Evolutionary conservation across 2,113 vertebrate genomes (phyloP).

Genomic region (Upupa epops): DNA sequence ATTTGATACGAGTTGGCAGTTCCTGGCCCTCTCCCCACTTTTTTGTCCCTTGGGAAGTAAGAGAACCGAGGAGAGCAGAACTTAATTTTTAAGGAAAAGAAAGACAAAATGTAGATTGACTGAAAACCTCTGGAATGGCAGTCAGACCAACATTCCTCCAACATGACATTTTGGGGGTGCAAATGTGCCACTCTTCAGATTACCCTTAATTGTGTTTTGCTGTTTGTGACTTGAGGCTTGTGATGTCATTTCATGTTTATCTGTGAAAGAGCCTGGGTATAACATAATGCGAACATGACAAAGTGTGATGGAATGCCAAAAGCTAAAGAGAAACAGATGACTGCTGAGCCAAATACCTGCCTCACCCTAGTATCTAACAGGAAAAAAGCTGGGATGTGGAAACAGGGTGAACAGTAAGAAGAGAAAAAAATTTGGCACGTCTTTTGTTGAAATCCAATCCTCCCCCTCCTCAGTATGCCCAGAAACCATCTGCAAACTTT

Average conservation of each 20-base stretch:
- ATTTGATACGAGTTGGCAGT: not conserved
- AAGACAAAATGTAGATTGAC: not conserved
- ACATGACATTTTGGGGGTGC: not conserved
- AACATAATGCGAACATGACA: constrained; percentile 53
- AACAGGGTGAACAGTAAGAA: constrained; percentile 68
- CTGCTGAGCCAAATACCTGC: constrained; percentile 49
- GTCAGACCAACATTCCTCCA: not conserved
- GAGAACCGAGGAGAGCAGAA: not conserved
- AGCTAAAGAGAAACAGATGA: constrained; percentile 77
- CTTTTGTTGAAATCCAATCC: constrained; percentile 77
- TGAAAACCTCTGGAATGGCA: not conserved
- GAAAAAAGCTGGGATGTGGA: constrained; percentile 58
- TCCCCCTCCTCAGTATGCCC: constrained; percentile 41
- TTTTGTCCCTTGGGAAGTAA: not conserved
- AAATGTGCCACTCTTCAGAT: not conserved
- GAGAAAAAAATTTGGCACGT: constrained; percentile 71
- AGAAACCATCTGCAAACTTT: constrained; percentile 78
- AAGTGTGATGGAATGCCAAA: constrained; percentile 64
- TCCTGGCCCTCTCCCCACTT: not conserved
- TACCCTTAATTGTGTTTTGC: not conserved
- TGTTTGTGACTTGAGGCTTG: constrained; percentile 58
- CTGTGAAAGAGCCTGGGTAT: constrained; percentile 19
- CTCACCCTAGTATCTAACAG: constrained; percentile 67
- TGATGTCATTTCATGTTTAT: constrained; percentile 57
- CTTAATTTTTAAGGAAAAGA: not conserved